Evolutionary conservation across 2,888 invertebrate genomes (phyloP).

Genomic region (Tyria jacobaeae): DNA sequence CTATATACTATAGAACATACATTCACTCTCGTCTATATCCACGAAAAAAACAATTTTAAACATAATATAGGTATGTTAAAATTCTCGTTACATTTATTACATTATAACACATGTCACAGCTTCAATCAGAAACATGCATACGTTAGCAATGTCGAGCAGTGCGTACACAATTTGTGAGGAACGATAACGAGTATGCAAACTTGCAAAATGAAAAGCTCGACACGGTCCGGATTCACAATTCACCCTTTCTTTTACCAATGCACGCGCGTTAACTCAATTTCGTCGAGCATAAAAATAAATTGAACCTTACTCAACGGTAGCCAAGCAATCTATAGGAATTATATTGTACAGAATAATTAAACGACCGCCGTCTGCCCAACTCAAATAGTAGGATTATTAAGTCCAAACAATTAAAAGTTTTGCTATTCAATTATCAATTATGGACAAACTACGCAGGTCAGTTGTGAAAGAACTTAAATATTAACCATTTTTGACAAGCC

Average conservation of each 20-base stretch:
- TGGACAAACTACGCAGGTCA: slow-evolving; percentile 64
- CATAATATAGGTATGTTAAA: neutral
- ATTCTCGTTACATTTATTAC: neutral
- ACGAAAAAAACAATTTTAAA: neutral
- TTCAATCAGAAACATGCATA: slow-evolving; percentile 18
- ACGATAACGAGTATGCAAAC: slow-evolving; percentile 37
- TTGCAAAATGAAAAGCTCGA: slow-evolving; percentile 40
- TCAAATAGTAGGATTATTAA: slow-evolving; percentile 65
- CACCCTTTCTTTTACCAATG: slow-evolving; percentile 29
- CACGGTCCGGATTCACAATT: slow-evolving; percentile 19
- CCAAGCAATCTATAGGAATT: slow-evolving; percentile 55
- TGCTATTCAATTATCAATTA: slow-evolving; percentile 71
- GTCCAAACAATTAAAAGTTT: slow-evolving; percentile 71
- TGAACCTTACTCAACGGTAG: slow-evolving; percentile 45
- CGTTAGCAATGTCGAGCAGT: slow-evolving; percentile 7
- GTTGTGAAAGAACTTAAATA: slow-evolving; percentile 65
- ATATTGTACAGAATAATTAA: slow-evolving; percentile 74
- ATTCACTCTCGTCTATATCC: too few species aligned
- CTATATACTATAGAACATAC: too few species aligned
- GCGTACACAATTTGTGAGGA: slow-evolving; percentile 31
- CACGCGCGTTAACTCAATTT: slow-evolving; percentile 41
- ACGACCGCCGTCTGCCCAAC: slow-evolving; percentile 49
- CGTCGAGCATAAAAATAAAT: slow-evolving; percentile 49
- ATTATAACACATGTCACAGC: slow-evolving; percentile 4
- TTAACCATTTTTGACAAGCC: slow-evolving; percentile 54